These are phyloP conservation scores for Saturnia japonica DNA, from an alignment of 2,888 invertebrate species.

Conservation along the genomic window DNA sequence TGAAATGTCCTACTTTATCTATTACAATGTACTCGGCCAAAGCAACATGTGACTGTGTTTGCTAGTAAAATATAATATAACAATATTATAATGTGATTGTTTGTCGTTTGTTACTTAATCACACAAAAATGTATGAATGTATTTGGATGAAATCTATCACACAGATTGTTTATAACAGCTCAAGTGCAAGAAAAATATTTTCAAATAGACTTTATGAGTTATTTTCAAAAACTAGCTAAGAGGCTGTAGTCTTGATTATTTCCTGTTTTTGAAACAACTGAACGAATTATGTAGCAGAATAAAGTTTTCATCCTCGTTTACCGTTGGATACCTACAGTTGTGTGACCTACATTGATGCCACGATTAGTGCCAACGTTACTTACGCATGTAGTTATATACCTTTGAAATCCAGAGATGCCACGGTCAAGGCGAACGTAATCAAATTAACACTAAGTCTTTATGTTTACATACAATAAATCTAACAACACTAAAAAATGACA, in stretches of 20 bases:
- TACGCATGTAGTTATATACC: conserved; percentile 1
- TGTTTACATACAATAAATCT: conserved; percentile 35
- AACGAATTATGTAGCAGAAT: background rate
- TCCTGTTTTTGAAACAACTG: background rate
- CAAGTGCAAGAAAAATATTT: no score
- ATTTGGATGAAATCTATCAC: no score
- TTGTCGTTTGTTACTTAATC: no score
- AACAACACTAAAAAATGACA: conserved; percentile 27
- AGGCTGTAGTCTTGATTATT: background rate
- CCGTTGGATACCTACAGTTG: conserved; percentile 11
- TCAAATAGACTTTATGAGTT: no score
- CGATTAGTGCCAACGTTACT: background rate
- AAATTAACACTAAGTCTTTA: conserved; percentile 28
- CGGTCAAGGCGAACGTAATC: conserved; percentile 42
- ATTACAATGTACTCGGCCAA: no score
- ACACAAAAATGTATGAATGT: no score
- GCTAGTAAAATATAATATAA: no score
- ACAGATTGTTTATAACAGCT: no score
- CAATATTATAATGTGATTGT: no score
- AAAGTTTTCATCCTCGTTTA: conserved; percentile 2
- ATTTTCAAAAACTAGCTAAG: background rate
- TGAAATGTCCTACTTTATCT: no score
- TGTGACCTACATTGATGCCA: conserved; percentile 31
- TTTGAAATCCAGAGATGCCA: conserved; percentile 29
- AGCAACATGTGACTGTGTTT: no score